Conservation (phyloP, 2,113 vertebrate genomes). For the Amphiprion percula region DNA sequence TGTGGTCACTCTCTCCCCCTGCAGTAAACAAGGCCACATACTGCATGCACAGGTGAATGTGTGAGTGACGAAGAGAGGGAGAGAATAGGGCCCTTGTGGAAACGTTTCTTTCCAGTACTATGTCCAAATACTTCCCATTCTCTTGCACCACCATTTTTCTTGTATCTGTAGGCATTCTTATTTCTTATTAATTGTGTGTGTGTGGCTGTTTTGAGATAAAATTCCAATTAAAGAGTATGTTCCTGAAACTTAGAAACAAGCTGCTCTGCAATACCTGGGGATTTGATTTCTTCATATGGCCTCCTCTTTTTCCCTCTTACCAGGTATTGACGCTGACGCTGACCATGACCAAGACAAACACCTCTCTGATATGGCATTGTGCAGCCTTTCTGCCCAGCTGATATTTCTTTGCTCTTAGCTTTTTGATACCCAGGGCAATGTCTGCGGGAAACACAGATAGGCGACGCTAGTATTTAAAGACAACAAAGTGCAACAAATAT, state of each 20-base stretch:
- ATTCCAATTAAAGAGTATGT: slow-evolving; percentile 55
- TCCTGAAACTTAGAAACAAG: slow-evolving; percentile 16
- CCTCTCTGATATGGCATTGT: slow-evolving; percentile 5
- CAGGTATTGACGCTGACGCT: background rate
- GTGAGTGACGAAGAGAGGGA: slow-evolving; percentile 9
- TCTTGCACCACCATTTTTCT: background rate
- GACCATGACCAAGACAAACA: slow-evolving; percentile 17
- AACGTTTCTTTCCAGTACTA: background rate
- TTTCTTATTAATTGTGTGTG: slow-evolving; percentile 34
- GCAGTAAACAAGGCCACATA: slow-evolving; percentile 36
- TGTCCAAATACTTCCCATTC: background rate
- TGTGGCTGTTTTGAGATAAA: slow-evolving; percentile 58
- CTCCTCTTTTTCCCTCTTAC: background rate
- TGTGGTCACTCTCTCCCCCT: slow-evolving; percentile 32
- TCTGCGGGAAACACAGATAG: slow-evolving; percentile 10
- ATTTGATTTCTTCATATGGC: slow-evolving; percentile 10
- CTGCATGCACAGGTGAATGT: slow-evolving; percentile 15
- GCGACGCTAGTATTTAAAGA: slow-evolving; percentile 18
- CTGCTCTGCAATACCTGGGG: slow-evolving; percentile 3
- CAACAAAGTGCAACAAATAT: slow-evolving; percentile 12
- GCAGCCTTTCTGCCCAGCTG: slow-evolving; percentile 10
- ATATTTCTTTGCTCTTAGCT: slow-evolving; percentile 11
- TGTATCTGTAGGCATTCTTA: slow-evolving; percentile 22
- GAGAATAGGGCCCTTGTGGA: background rate
- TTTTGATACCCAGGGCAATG: slow-evolving; percentile 22